A percentile compares a stretch with the other conserved stretches of the same genome.
These are phyloP conservation scores for Oophaga pumilio DNA, from an alignment of 2,113 vertebrate genomes.

Conservation along the genomic window DNA sequence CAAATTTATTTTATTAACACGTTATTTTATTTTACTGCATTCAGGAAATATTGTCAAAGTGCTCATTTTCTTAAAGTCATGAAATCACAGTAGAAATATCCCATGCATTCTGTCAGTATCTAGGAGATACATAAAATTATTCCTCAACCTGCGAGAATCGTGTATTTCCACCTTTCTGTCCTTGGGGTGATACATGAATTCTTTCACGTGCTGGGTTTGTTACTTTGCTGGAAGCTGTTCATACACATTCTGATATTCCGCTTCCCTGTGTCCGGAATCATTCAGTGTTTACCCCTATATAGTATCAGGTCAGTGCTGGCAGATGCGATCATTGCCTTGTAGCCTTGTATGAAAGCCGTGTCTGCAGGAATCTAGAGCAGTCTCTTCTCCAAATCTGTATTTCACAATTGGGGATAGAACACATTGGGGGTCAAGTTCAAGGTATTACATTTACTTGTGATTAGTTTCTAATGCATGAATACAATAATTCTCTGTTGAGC, in stretches of 20 bases:
- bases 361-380: not conserved
- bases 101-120: not conserved
- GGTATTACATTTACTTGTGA: conserved; percentile 27
- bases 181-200: not conserved
- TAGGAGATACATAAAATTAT: no score
- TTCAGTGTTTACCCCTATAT: no score
- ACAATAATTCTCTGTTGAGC: not conserved
- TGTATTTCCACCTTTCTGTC: not conserved
- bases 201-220: not conserved
- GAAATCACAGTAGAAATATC: not conserved
- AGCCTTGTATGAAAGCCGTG: not conserved
- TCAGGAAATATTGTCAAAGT: not conserved
- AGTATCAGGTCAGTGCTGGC: not conserved
- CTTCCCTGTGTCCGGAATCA: not conserved
- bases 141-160: not conserved
- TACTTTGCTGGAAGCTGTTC: not conserved
- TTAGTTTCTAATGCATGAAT: conserved; percentile 4
- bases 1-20: not conserved
- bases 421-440: conserved; percentile 47
- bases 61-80: not conserved
- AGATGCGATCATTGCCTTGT: no score
- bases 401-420: not conserved
- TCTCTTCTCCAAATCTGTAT: conserved; percentile 1
- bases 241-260: not conserved
- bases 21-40: not conserved